Base-by-base conservation (phyloP, 2,113 vertebrate genomes). In the Neoarius graeffei region DNA sequence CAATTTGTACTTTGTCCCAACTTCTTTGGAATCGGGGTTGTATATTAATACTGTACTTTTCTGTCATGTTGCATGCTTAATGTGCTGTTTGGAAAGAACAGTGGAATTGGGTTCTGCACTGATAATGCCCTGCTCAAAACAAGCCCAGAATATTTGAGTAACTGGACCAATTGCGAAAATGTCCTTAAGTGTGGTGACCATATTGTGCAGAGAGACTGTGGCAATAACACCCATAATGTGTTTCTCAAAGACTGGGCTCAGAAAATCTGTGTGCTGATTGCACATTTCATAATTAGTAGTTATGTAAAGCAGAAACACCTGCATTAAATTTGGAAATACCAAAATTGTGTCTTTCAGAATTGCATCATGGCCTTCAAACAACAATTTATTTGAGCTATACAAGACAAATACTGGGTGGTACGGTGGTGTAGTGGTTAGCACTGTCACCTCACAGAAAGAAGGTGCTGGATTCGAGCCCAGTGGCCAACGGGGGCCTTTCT, bases 241-340 rank as follows among this genome's bases (percentile, higher is more conserved):
- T 27, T 79, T 56, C 25, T 56, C 50, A 3, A 42, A 35, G 8
- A 42, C 42, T 30, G 17, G 5, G 27, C 27, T 56, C 50, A 54
- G 5, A 79, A 79, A 79, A 79, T 56, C 52, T 50, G 73, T 52
- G 73, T 52, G 73, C 48, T 73, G 69, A 77, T 25, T 54, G 20
- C 48, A 54, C 25, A 79, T 52, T 79, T 54, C 23, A n/a, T n/a
- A 23, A 79, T 54, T 23, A n/a, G 13, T 23, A n/a, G 23, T 56
- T 50, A 79, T 79, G 54, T 25, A 54, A 79, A 79, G 76, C 25
- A n/a, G 25, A n/a, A 79, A 79, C 76, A 54, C 50, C 52, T 79
- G 76, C 25, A 54, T 6, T 30, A 35, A 17, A 56, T 10, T 81
- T 15, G 9, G 48, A 52, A 50, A 76, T 20, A 76, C 9, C 42